Base-by-base conservation (phyloP, 2,797 vertebrate species). In the Gymnopithys bicolor region DNA sequence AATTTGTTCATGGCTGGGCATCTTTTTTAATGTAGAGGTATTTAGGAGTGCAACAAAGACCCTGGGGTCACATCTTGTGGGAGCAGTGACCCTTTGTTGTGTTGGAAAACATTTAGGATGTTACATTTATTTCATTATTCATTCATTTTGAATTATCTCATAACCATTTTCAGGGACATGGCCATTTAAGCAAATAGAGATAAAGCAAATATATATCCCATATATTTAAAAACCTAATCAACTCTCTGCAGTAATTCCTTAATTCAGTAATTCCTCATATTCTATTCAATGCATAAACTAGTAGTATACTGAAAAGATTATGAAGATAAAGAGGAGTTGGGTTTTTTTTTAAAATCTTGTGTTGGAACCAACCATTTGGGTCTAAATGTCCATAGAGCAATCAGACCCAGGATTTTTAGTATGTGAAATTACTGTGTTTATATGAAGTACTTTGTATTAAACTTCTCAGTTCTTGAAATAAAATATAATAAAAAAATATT, bases 231-330 rank as follows among this genome's bases (percentile, higher is more conserved):
- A 95, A 95, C 67, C 45, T 83, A 80, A 39, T 87, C 92, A 97
- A 97, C 67, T 93, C 81, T 94, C 70, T 90, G 94, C 94, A 96
- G 94, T 97, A 96, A 97, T 97, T 97, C 95, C 88, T 95, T 89
- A 95, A 95, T 97, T 96, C 97, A 95, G 86, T 98, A 98, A 98
- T 97, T 96, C 97, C 95, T 96, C 87, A 95, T 97, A 91, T 90
- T 96, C 90, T 97, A 97, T 97, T 97, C 97, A 90, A 7, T 96
- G 95, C 96, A 97, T 96, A 96, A 96, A 96, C 95, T 97, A 91
- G 84, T 95, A 96, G 93, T 97, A 96, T 97, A 92, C 91, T 90
- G 86, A 95, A 85, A 92, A 96, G 96, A 97, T 98, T 97, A 97
- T 82, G 76, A 95, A 94, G 94, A 96, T 97, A 94, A 75, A 85